Conservation (phyloP, 2,888 invertebrate genomes). For the Mythimna ferrago region DNA sequence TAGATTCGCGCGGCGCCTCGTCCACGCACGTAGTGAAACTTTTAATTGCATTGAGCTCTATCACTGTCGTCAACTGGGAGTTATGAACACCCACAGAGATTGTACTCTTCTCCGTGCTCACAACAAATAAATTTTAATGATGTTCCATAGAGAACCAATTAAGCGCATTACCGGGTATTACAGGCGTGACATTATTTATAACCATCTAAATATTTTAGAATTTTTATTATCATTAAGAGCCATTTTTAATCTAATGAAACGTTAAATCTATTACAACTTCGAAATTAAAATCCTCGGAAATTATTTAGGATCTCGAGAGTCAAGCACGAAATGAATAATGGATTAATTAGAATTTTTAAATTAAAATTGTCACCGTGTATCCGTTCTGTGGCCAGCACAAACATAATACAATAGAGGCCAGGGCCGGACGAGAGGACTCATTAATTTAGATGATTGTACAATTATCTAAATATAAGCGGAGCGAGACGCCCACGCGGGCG, state of each 20-base stretch:
- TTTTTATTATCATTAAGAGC: slow-evolving; percentile 46
- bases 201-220: slow-evolving; percentile 44
- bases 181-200: slow-evolving; percentile 53
- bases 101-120: slow-evolving; percentile 68
- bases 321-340: slow-evolving; percentile 72
- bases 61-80: slow-evolving; percentile 87
- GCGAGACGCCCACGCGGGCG: slow-evolving; percentile 87
- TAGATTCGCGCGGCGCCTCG: slow-evolving; percentile 83
- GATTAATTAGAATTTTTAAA: slow-evolving; percentile 80
- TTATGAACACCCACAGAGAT: slow-evolving; percentile 82
- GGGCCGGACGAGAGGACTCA: slow-evolving; percentile 90
- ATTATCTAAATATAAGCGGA: slow-evolving; percentile 91
- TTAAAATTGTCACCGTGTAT: slow-evolving; percentile 84
- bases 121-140: slow-evolving; percentile 54
- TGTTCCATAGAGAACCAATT: slow-evolving; percentile 39
- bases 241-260: slow-evolving; percentile 50
- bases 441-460: slow-evolving; percentile 91
- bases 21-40: slow-evolving; percentile 90
- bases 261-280: slow-evolving; percentile 54
- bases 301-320: slow-evolving; percentile 67
- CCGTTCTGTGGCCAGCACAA: slow-evolving; percentile 80
- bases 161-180: slow-evolving; percentile 42
- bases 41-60: slow-evolving; percentile 90
- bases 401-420: slow-evolving; percentile 88
- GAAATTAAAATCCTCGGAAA: slow-evolving; percentile 65